Evolutionary conservation across 1,140 invertebrate species (phyloP).

Genomic region (Metopolophium dirhodum): DNA sequence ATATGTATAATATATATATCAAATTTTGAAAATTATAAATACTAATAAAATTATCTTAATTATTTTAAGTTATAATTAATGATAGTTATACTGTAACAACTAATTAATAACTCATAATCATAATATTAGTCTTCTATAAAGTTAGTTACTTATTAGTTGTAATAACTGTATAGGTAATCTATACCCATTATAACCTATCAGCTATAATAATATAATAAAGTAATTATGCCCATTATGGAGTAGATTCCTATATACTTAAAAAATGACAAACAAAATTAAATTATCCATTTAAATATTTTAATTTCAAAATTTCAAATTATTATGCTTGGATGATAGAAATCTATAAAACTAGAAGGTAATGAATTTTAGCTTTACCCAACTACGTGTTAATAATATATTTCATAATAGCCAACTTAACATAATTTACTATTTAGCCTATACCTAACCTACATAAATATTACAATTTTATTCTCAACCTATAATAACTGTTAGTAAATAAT

Average conservation of each 20-base stretch:
- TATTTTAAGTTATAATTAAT: neutral
- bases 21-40: neutral
- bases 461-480: neutral
- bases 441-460: neutral
- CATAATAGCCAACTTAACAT: constrained; percentile 7
- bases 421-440: neutral
- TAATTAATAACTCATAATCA: too few relatives aligned
- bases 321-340: neutral
- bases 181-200: too few relatives aligned
- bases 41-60: neutral
- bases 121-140: too few relatives aligned
- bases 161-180: too few relatives aligned
- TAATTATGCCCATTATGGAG: too few relatives aligned
- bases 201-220: too few relatives aligned
- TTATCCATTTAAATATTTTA: neutral
- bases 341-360: neutral
- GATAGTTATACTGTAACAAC: too few relatives aligned
- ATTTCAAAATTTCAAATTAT: neutral
- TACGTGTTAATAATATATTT: neutral
- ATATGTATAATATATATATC: neutral
- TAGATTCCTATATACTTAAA: neutral
- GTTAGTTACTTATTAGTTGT: too few relatives aligned
- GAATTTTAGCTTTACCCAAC: too few relatives aligned
- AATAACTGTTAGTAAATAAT: neutral
- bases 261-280: neutral